These are phyloP conservation scores for Ennomos fuscantarius DNA, from an alignment of 2,888 invertebrate genomes.

Conservation along the genomic window DNA sequence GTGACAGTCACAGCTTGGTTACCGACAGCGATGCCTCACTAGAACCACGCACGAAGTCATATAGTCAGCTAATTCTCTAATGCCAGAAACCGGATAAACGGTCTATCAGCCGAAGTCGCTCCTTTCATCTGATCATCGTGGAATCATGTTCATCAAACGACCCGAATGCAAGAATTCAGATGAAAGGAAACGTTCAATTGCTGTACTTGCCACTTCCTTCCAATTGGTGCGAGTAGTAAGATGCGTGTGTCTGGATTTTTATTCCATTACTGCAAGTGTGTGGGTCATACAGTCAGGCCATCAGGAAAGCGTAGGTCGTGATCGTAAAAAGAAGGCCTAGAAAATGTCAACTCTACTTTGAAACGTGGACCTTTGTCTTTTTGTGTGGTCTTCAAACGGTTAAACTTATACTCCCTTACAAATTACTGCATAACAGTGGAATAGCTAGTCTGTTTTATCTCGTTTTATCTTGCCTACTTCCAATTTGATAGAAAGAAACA, in stretches of 20 bases:
- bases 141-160: slow-evolving; percentile 13
- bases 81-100: slow-evolving; percentile 18
- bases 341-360: no score
- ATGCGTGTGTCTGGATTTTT: slow-evolving; percentile 24
- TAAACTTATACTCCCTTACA: no score
- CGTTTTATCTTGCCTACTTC: no score
- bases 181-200: slow-evolving; percentile 39
- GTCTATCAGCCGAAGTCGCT: slow-evolving; percentile 13
- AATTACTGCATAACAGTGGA: no score
- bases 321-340: slow-evolving; percentile 1
- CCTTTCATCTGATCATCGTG: slow-evolving; percentile 30
- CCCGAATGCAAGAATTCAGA: slow-evolving; percentile 27
- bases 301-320: slow-evolving; percentile 22
- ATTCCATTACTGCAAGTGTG: slow-evolving; percentile 12
- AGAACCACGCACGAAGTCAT: neutral
- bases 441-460: no score
- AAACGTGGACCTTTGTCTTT: no score
- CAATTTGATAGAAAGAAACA: no score
- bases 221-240: slow-evolving; percentile 30
- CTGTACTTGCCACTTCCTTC: slow-evolving; percentile 28
- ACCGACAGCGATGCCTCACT: no score
- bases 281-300: slow-evolving; percentile 20
- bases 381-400: no score
- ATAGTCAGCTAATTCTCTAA: slow-evolving; percentile 12
- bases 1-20: no score